Percentiles rank a stretch among this genome's conserved stretches.
Evolutionary conservation across 2,113 vertebrate genomes (phyloP).

Genomic region (Xenus cinereus): DNA sequence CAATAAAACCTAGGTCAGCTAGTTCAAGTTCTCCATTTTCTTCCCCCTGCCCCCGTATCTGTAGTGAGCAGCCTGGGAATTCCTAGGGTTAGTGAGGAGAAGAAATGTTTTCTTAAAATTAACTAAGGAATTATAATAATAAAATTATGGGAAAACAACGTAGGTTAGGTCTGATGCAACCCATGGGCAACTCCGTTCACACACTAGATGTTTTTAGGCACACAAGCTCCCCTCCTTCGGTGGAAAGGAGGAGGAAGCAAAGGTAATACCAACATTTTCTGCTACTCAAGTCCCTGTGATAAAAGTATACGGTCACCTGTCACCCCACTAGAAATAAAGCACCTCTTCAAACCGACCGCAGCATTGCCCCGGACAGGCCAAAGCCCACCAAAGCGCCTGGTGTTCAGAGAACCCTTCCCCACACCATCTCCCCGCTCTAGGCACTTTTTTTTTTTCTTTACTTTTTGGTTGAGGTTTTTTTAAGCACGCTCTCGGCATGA

Average conservation of each 20-base stretch:
- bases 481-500: neutral
- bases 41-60: neutral
- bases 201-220: neutral
- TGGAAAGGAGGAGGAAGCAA: neutral
- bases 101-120: neutral
- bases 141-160: neutral
- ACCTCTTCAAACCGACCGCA: neutral
- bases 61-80: conserved; percentile 12
- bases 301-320: neutral
- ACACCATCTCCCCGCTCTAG: neutral
- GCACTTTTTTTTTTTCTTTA: neutral
- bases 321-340: neutral
- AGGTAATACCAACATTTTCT: neutral
- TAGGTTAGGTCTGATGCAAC: neutral
- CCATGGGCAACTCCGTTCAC: neutral
- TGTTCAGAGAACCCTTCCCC: neutral
- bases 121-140: neutral
- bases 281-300: neutral
- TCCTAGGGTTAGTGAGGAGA: neutral
- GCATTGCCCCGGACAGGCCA: neutral
- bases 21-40: neutral
- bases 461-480: neutral
- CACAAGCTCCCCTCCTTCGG: neutral
- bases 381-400: neutral
- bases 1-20: neutral